A percentile compares a stretch with the other conserved stretches of the same genome.
These are phyloP conservation scores for Homalodisca vitripennis DNA, from an alignment of 1,140 invertebrate genomes.

Conservation along the genomic window DNA sequence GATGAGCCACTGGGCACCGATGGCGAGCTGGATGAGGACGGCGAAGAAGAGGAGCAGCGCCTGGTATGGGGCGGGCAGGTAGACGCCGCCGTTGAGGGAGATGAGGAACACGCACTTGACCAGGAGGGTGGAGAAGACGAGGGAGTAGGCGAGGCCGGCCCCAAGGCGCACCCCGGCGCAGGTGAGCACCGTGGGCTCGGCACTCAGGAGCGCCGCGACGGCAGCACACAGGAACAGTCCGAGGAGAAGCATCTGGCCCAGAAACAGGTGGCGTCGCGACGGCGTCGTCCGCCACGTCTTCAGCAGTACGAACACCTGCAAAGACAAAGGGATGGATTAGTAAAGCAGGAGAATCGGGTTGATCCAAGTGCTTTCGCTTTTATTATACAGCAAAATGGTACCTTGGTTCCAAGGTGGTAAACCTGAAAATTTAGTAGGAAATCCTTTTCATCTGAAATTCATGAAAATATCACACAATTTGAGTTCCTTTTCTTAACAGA, in stretches of 20 bases:
- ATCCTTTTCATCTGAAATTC: too few species aligned
- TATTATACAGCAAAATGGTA: too few species aligned
- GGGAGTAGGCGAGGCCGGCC: slow-evolving; percentile 80
- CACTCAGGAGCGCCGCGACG: slow-evolving; percentile 74
- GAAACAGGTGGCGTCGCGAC: slow-evolving; percentile 80
- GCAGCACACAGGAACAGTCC: slow-evolving; percentile 83
- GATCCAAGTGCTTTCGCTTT: too few species aligned
- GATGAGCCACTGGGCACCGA: slow-evolving; percentile 82
- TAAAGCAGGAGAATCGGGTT: too few species aligned
- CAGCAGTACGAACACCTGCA: slow-evolving; percentile 42
- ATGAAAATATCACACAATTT: too few species aligned
- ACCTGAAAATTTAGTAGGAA: too few species aligned
- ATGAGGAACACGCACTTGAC: slow-evolving; percentile 94
- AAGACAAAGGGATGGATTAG: too few species aligned
- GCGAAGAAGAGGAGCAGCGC: slow-evolving; percentile 87
- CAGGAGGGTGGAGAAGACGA: slow-evolving; percentile 88
- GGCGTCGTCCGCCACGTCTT: slow-evolving; percentile 72
- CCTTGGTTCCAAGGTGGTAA: too few species aligned
- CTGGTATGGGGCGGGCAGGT: slow-evolving; percentile 87
- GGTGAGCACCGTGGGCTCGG: slow-evolving; percentile 64
- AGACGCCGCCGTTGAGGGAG: slow-evolving; percentile 87
- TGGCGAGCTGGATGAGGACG: slow-evolving; percentile 84
- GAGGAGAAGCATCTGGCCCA: slow-evolving; percentile 87
- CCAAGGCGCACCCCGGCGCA: slow-evolving; percentile 60
- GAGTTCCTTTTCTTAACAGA: too few species aligned